Conservation (phyloP, 2,888 invertebrate species). For the Mimumesa dahlbomi region DNA sequence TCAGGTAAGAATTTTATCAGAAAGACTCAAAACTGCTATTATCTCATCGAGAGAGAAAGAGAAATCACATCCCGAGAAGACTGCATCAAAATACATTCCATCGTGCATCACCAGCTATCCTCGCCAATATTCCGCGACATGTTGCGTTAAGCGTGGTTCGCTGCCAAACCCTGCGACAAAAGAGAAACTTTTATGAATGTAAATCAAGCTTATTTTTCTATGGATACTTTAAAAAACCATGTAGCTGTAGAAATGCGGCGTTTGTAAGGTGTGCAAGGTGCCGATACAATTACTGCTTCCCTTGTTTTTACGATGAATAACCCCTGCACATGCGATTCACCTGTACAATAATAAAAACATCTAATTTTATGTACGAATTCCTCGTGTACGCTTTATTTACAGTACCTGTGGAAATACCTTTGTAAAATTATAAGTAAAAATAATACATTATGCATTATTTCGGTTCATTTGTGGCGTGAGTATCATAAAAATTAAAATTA, state of each 20-base stretch:
- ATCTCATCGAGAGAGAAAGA: not conserved
- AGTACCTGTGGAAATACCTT: no score
- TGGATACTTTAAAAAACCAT: conserved; percentile 12
- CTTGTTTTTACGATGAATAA: no score
- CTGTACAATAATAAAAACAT: not conserved
- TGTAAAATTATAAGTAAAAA: no score
- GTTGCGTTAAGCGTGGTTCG: conserved; percentile 6
- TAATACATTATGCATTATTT: no score
- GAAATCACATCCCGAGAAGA: not conserved
- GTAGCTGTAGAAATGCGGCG: not conserved
- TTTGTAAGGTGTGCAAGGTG: not conserved
- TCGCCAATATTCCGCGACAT: conserved; percentile 1
- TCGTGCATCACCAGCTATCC: conserved; percentile 1
- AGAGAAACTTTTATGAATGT: not conserved
- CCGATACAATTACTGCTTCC: not conserved
- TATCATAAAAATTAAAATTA: no score
- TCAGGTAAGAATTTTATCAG: not conserved
- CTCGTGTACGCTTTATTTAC: no score
- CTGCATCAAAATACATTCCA: not conserved
- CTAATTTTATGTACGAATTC: conserved; percentile 4
- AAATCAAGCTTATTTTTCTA: not conserved
- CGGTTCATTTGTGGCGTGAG: no score
- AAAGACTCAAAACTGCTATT: not conserved
- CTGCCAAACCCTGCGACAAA: not conserved
- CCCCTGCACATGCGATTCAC: no score